A percentile compares a stretch with the other conserved stretches of the same genome.
These are phyloP conservation scores for Emydocephalus ijimae DNA, from an alignment of 2,113 vertebrate genomes.

Conservation along the genomic window DNA sequence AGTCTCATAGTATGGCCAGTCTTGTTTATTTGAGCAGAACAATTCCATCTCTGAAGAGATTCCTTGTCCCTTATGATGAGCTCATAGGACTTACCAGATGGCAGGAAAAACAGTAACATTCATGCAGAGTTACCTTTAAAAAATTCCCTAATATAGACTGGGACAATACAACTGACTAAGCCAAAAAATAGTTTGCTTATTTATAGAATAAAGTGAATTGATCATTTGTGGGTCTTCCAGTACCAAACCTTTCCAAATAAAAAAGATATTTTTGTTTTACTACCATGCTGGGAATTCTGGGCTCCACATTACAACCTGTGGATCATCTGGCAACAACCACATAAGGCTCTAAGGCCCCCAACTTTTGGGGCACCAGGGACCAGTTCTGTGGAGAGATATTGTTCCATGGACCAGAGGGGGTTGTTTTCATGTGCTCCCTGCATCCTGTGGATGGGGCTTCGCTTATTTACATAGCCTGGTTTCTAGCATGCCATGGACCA, in stretches of 20 bases:
- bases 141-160: not conserved
- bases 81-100: no score
- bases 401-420: not conserved
- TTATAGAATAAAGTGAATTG: not conserved
- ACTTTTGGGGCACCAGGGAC: not conserved
- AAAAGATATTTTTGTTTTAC: not conserved
- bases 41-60: not conserved
- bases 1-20: not conserved
- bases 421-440: not conserved
- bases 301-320: not conserved
- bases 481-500: not conserved
- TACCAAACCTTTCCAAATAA: not conserved
- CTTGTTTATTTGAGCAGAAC: not conserved
- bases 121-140: no score
- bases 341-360: not conserved
- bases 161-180: not conserved
- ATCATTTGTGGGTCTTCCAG: not conserved
- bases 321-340: not conserved
- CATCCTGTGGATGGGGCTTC: not conserved
- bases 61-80: no score
- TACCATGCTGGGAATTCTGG: not conserved
- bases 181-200: not conserved
- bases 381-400: not conserved
- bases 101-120: not conserved
- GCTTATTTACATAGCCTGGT: not conserved